These are phyloP conservation scores for Sciaenops ocellatus DNA, from an alignment of 2,797 vertebrate genomes.

Conservation along the genomic window DNA sequence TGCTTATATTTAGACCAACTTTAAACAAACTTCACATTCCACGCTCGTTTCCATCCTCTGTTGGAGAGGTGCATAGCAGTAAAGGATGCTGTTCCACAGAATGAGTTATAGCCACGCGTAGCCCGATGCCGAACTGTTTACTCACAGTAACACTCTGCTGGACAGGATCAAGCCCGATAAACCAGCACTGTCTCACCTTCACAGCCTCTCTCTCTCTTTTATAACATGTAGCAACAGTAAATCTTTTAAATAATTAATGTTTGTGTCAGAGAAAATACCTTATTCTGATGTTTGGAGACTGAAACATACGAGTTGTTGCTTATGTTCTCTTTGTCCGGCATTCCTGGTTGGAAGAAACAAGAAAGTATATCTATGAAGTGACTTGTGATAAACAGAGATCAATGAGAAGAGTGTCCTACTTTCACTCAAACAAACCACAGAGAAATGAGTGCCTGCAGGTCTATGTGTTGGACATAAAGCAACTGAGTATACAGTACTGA, in stretches of 20 bases:
- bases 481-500: not conserved
- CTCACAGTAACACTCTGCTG: not conserved
- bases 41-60: conserved; percentile 43
- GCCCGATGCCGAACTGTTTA: not conserved
- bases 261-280: conserved; percentile 82
- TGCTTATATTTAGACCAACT: conserved; percentile 75
- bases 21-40: conserved; percentile 76
- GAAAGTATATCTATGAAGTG: not conserved
- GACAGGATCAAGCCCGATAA: conserved; percentile 7
- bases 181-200: not conserved
- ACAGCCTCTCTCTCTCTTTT: not conserved
- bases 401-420: not conserved
- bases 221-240: not conserved
- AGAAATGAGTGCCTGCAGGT: not conserved
- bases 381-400: conserved; percentile 15
- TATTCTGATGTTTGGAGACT: conserved; percentile 89
- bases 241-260: conserved; percentile 6
- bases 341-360: conserved; percentile 83
- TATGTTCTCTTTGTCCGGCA: conserved; percentile 95
- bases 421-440: not conserved
- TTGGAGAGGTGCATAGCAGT: conserved; percentile 17
- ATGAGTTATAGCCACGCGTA: not conserved
- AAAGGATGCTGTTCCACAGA: conserved; percentile 45
- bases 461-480: not conserved
- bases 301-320: conserved; percentile 88